A percentile compares a stretch with the other conserved stretches of the same genome.
Conservation (phyloP, 2,888 invertebrate species). For the Ptychoptera albimana region DNA sequence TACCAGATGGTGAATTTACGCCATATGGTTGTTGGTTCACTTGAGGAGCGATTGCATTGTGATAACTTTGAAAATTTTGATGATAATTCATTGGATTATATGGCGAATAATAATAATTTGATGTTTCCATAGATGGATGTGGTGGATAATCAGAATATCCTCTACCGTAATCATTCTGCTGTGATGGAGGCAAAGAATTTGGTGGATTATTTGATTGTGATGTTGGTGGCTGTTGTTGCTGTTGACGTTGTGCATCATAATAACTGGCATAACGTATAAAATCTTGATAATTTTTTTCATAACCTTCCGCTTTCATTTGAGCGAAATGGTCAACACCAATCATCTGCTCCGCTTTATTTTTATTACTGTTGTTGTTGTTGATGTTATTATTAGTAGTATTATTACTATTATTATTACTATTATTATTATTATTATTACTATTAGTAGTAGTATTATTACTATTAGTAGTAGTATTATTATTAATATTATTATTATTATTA, state of each 20-base stretch:
- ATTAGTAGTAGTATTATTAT: no score
- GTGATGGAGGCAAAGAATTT: conserved; percentile 4
- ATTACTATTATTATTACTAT: conserved; percentile 2
- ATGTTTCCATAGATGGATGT: no score
- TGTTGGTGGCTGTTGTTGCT: conserved; percentile 13
- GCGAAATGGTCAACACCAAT: conserved; percentile 16
- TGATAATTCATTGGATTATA: conserved; percentile 5
- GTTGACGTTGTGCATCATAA: conserved; percentile 28
- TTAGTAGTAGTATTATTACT: no score
- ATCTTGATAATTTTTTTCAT: conserved; percentile 31
- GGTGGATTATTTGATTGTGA: conserved; percentile 6
- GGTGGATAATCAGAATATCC: no score
- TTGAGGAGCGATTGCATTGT: no score
- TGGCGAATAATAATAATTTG: conserved; percentile 7
- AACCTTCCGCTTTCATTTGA: conserved; percentile 29
- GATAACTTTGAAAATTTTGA: conserved; percentile 9
- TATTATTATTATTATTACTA: not conserved
- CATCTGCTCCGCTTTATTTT: not conserved
- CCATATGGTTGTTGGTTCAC: no score
- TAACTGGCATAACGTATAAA: conserved; percentile 32
- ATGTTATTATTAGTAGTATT: conserved; percentile 1
- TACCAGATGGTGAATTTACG: no score
- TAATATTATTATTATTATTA: no score
- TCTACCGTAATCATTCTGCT: conserved; percentile 1
- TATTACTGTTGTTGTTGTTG: conserved; percentile 6